phyloP scores from a whole-genome alignment of 2,888 invertebrate genomes.

The Thysanoteuthis rhombus region DNA sequence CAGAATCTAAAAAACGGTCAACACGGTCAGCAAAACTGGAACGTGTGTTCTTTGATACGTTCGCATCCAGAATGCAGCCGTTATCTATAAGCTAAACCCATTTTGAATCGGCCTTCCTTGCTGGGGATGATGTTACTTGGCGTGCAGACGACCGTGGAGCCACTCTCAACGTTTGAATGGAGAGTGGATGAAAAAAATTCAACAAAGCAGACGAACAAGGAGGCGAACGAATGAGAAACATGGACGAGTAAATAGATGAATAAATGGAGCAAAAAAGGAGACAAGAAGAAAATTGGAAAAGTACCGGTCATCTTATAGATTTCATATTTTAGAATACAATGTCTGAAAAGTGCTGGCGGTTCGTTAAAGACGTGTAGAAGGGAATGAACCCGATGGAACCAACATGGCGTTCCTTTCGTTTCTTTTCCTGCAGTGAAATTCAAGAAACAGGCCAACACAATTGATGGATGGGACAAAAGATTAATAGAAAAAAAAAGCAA shows the following conservation, averaged over 20 bases:
- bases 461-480: not conserved
- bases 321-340: not conserved
- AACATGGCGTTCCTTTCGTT: not conserved
- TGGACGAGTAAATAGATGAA: not conserved
- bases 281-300: not conserved
- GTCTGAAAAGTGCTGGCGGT: not conserved
- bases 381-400: not conserved
- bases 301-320: not conserved
- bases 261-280: not conserved
- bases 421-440: not conserved
- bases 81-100: not conserved
- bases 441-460: not conserved
- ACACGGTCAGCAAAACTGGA: not conserved
- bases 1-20: not conserved
- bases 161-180: not conserved
- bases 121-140: not conserved
- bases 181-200: not conserved
- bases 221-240: not conserved
- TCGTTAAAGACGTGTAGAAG: not conserved
- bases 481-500: not conserved
- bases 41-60: not conserved
- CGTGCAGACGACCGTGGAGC: not conserved
- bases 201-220: not conserved
- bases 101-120: not conserved
- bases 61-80: not conserved